Evolutionary conservation across 2,113 vertebrate genomes (phyloP), one percentile per base, ranked within the genome.

Genomic region (Rhadina sibilatrix): DNA sequence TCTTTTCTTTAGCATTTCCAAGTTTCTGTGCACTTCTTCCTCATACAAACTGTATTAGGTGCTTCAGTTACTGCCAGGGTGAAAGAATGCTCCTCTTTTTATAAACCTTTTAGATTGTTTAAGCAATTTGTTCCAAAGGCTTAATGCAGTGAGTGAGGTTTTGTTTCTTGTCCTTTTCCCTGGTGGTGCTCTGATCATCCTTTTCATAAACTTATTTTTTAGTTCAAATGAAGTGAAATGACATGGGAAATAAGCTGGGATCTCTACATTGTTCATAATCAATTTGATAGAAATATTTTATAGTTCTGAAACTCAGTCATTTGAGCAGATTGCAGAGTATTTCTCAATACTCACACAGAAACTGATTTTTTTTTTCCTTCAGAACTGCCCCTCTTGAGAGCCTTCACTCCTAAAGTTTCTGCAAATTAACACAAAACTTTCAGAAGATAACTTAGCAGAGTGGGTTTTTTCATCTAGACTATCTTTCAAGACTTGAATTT

Each of bases 241-340:
- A 83, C 90, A 50, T 87, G 87, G 95, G 94, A 95, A 96, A 93
- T 96, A 93, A 94, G 76, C 54, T 77, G 24, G 22, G 24, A 75
- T 90, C 70, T 57, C 75, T 57, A 49, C n/a, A 63, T 22, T 70
- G 83, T 60, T 89, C 84, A 80, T 94, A 94, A 95, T 47, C 89
- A 27, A 94, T 87, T 91, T 77, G 63, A 89, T 72, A 93, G 53
- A 89, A 86, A 60, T 83, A 90, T 66, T 86, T 91, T 35, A 80
- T 46, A 46, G 57, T 38, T 86, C 66, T 80, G 44, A 89, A 95
- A 37, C 25, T 38, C 46, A 66, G 70, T 24, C 2, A 1, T 72
- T 83, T 59, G 33, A 64, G 50, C 27, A 81, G 49, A 94, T 37
- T 77, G 63, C 53, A 56, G n/a, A 54, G 24, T 37, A 54, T 68